Evolutionary conservation across 2,888 invertebrate species (phyloP).

Genomic region (Trypoxylon attenuatum): DNA sequence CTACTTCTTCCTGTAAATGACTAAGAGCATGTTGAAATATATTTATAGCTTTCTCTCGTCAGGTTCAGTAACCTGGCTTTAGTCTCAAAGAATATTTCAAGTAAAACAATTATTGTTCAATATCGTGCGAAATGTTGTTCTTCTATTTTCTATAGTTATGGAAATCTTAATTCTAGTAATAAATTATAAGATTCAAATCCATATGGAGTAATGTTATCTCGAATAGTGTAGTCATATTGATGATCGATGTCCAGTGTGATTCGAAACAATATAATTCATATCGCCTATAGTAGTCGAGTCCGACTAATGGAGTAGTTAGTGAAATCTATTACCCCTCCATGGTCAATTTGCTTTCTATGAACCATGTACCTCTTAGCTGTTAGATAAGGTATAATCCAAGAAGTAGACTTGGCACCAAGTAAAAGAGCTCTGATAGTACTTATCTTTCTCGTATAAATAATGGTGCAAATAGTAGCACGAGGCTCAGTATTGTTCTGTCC

Average conservation of each 20-base stretch:
- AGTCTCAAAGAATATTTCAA: neutral
- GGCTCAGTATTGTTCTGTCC: constrained; percentile 61
- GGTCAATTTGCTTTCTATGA: constrained; percentile 56
- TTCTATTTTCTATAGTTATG: neutral
- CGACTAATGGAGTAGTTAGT: constrained; percentile 52
- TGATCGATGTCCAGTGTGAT: constrained; percentile 24
- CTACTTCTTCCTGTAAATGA: neutral
- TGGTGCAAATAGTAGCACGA: constrained; percentile 63
- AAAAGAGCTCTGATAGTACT: constrained; percentile 67
- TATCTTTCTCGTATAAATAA: constrained; percentile 71
- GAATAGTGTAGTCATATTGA: constrained; percentile 23
- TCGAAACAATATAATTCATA: constrained; percentile 21
- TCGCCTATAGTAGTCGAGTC: constrained; percentile 39
- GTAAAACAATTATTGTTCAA: too few relatives aligned
- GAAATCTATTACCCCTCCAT: constrained; percentile 52
- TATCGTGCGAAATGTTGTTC: neutral
- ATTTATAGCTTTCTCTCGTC: neutral
- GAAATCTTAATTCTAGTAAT: too few relatives aligned
- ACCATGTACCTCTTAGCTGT: constrained; percentile 63
- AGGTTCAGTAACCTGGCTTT: neutral
- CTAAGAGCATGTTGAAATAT: constrained; percentile 4
- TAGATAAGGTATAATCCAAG: constrained; percentile 62
- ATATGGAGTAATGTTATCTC: constrained; percentile 30
- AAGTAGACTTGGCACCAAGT: constrained; percentile 60
- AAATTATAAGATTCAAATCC: too few relatives aligned